phyloP scores from a whole-genome alignment of 2,888 invertebrate species.

The Hetaerina titia region DNA sequence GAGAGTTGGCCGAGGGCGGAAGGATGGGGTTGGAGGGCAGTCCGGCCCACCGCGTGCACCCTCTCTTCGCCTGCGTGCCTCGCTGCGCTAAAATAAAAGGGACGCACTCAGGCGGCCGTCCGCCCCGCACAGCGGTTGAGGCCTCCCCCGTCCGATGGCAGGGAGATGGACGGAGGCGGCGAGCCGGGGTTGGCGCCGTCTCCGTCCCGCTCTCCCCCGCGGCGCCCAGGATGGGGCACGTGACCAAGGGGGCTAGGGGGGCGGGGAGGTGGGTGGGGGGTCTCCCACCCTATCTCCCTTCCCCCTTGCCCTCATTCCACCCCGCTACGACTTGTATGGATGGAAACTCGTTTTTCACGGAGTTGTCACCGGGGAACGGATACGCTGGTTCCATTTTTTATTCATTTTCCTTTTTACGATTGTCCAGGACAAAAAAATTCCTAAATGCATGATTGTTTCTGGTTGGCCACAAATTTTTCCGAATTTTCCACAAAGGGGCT shows the following conservation, averaged over 20 bases:
- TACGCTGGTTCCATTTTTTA: background rate
- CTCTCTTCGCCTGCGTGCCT: background rate
- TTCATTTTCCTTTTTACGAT: slow-evolving; percentile 6
- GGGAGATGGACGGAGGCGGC: slow-evolving; percentile 12
- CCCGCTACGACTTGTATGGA: slow-evolving; percentile 25
- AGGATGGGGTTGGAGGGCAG: background rate
- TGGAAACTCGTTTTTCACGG: slow-evolving; percentile 62
- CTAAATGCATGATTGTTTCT: slow-evolving; percentile 42
- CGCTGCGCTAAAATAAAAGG: background rate
- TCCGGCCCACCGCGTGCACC: background rate
- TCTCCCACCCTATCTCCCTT: background rate
- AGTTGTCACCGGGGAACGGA: slow-evolving; percentile 52
- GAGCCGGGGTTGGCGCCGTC: background rate
- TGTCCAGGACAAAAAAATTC: slow-evolving; percentile 1
- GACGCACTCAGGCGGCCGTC: background rate
- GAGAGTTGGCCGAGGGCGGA: background rate
- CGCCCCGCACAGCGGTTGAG: background rate
- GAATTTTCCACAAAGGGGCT: background rate
- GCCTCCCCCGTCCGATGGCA: background rate
- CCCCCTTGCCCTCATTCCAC: background rate
- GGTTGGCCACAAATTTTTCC: slow-evolving; percentile 49
- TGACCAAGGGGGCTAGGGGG: slow-evolving; percentile 40
- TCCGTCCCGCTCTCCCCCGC: slow-evolving; percentile 43
- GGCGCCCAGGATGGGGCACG: slow-evolving; percentile 55
- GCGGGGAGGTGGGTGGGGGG: background rate